Base-by-base conservation (phyloP, 2,797 vertebrate genomes). In the Heterohyrax brucei region DNA sequence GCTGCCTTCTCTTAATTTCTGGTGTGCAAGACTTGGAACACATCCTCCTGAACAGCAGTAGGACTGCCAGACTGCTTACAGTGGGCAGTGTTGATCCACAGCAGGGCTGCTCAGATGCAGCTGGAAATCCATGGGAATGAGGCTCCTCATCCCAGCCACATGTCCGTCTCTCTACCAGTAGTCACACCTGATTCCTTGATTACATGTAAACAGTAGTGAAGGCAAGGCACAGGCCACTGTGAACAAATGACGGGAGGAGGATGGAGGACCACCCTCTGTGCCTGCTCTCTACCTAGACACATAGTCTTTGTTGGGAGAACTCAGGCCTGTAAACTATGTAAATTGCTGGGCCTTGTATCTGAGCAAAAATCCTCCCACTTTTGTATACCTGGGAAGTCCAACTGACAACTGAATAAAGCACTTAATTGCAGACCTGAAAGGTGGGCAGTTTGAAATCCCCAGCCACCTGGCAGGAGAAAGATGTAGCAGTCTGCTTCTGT, bases 1-100 rank as follows among this genome's bases (percentile, higher is more conserved):
- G 97, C 97, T 97, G 95, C 88, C 94, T 96, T 82, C 88, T 68
- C 66, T 95, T 95, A 91, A 50, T 77, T 73, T 86, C 72, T 10
- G 4, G 76, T 10, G 88, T 92, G 66, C 0, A 26, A 93, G 87
- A 78, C 68, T 95, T 94, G 91, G 94, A 87, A 72, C 48, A 77
- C 44, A 22, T 22, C 78, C 76, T 19, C 1, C 0, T 8, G 30
- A 83, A 87, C 33, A 0, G 44, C 39, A 0, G 59, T 28, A 2
- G 18, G 77, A 53, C 87, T 81, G 85, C 87, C 91, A 79, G 86
- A 22, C 92, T 62, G 53, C 92, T 62, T 61, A 7, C 77, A 12
- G 13, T 1, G 18, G 92, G 73, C 87, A 87, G n/a, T 7, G 33
- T 89, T 50, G 66, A 77, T 92, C 90, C 70, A 24, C 53, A n/a